Base-by-base conservation (phyloP, 2,113 vertebrate genomes). In the Cyanoramphus novaezelandiae region DNA sequence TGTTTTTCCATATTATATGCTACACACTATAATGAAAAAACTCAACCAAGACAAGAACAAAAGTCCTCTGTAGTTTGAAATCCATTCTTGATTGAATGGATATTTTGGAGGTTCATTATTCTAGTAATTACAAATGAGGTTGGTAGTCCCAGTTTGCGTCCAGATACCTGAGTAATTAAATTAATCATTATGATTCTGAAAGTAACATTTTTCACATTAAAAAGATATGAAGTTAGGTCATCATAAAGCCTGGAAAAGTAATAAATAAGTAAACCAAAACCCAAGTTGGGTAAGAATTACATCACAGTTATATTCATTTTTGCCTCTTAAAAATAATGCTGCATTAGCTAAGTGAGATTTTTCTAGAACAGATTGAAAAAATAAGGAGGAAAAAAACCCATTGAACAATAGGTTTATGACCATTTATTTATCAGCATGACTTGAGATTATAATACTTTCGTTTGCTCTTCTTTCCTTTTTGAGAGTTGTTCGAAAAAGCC, bases 341-440 rank as follows among this genome's bases (percentile, higher is more conserved):
- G 25, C 17, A 20, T 29, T 46, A 59, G 3, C 7, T 59, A 47
- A 13, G 43, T 27, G 5, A 53, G 17, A 33, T 11, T 13, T 80
- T 88, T 64, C 33, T 53, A 46, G 62, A 94, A 4, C 3, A 67
- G 13, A 80, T 52, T 8, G 3, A 79, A 79, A 17, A 52, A 52
- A 44, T 79, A 37, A 52, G 3, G 4, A 59, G 4, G 3, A 1
- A 10, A 25, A 35, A 35, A 44, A 6, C 1, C 3, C 29, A 62
- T 37, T 7, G 24, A 41, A 1, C 11, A 16, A 52, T 6, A 64
- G 9, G 10, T 3, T 41, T 76, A 68, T 65, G 29, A 83, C 4
- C 3, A 20, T 2, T 13, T 44, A 29, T 79, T 85, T 41, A 78
- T 71, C 39, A 86, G 11, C 18, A 52, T 86, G 53, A 59, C 28